Evolutionary conservation across 2,888 invertebrate genomes (phyloP).

Genomic region (Clostera curtula): DNA sequence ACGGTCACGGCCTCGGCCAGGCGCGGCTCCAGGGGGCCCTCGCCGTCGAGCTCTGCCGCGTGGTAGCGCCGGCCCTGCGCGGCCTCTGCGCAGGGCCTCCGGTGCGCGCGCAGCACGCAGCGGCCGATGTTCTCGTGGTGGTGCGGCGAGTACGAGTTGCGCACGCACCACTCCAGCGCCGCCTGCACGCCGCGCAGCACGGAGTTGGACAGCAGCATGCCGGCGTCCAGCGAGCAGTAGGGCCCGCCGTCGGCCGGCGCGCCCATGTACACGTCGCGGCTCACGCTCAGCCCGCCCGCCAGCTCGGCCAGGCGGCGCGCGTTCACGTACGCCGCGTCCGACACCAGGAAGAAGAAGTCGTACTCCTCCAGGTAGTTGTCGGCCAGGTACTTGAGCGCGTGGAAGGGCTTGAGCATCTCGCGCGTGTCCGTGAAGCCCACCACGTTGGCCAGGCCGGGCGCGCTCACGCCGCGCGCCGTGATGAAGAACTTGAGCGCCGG

Average conservation of each 20-base stretch:
- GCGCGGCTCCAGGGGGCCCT: neutral
- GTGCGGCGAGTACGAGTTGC: constrained; percentile 87
- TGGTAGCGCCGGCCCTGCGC: constrained; percentile 63
- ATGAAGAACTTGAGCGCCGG: constrained; percentile 90
- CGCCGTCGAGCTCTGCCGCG: too few species aligned
- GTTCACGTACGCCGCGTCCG: constrained; percentile 90
- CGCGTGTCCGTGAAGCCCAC: constrained; percentile 91
- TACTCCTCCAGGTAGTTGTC: constrained; percentile 93
- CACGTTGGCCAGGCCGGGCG: constrained; percentile 76
- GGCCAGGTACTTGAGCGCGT: constrained; percentile 90
- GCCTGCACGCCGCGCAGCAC: constrained; percentile 85
- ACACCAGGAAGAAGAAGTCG: constrained; percentile 93
- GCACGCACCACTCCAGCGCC: constrained; percentile 92
- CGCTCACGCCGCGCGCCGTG: constrained; percentile 63
- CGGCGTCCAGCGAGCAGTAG: constrained; percentile 85
- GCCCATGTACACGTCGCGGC: constrained; percentile 90
- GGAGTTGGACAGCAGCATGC: constrained; percentile 91
- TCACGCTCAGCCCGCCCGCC: constrained; percentile 86
- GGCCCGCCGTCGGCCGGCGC: constrained; percentile 72
- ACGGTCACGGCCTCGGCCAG: constrained; percentile 7
- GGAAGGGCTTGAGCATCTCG: constrained; percentile 85
- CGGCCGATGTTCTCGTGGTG: constrained; percentile 92
- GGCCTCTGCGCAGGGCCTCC: constrained; percentile 72
- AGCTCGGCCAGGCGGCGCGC: constrained; percentile 82
- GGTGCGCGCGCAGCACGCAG: constrained; percentile 84